These are phyloP conservation scores for Desoria tigrina DNA, from an alignment of 2,888 invertebrate species.

Conservation along the genomic window DNA sequence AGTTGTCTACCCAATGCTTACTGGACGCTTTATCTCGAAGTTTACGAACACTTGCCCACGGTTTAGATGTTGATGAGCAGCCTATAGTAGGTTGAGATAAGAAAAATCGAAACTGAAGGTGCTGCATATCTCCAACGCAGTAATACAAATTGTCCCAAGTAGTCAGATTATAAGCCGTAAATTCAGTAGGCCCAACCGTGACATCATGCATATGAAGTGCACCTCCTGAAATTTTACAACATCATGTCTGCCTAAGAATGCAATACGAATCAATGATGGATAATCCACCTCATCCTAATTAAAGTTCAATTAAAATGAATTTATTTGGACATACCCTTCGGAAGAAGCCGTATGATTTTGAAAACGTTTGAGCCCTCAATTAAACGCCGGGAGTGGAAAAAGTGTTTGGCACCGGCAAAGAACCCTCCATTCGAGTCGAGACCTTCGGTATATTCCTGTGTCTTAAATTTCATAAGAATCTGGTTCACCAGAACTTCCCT, in stretches of 20 bases:
- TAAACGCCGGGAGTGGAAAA: slow-evolving; percentile 64
- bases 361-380: slow-evolving; percentile 68
- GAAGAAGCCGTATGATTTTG: slow-evolving; percentile 67
- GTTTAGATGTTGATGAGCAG: slow-evolving; percentile 34
- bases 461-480: slow-evolving; percentile 52
- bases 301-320: not conserved
- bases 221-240: slow-evolving; percentile 51
- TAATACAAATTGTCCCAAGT: slow-evolving; percentile 54
- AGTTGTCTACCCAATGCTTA: slow-evolving; percentile 51
- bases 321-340: slow-evolving; percentile 63
- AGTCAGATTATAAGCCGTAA: slow-evolving; percentile 53
- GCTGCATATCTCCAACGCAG: slow-evolving; percentile 49
- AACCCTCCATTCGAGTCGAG: slow-evolving; percentile 53
- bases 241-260: no score
- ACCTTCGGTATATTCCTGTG: slow-evolving; percentile 47
- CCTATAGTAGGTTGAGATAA: slow-evolving; percentile 30
- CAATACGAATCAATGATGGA: not conserved
- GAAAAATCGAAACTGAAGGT: slow-evolving; percentile 53
- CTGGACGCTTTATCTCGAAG: slow-evolving; percentile 44
- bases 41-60: slow-evolving; percentile 52
- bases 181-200: slow-evolving; percentile 53
- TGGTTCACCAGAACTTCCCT: slow-evolving; percentile 49
- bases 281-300: not conserved
- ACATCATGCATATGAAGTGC: slow-evolving; percentile 55
- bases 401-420: slow-evolving; percentile 69